These are phyloP conservation scores for Cotesia chilonis DNA, from an alignment of 1,140 invertebrate genomes.

Conservation along the genomic window DNA sequence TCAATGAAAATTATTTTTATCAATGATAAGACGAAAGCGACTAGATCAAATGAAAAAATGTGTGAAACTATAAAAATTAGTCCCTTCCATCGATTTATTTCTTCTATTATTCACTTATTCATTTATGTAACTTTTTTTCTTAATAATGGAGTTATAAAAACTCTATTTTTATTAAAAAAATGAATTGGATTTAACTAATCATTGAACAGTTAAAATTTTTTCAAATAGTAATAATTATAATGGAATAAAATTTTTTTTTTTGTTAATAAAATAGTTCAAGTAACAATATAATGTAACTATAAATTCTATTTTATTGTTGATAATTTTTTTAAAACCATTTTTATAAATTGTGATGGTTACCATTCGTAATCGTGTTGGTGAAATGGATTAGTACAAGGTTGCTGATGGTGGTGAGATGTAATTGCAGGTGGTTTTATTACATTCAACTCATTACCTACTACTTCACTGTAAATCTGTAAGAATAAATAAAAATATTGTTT, in stretches of 20 bases:
- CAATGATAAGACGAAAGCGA: too few relatives aligned
- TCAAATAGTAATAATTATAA: not conserved
- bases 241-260: not conserved
- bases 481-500: not conserved
- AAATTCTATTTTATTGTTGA: not conserved
- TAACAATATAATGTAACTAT: not conserved
- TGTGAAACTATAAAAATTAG: too few relatives aligned
- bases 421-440: slow-evolving; percentile 53
- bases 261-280: not conserved
- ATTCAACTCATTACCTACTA: slow-evolving; percentile 51
- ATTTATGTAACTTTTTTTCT: too few relatives aligned
- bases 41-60: too few relatives aligned
- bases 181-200: too few relatives aligned
- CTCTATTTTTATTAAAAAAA: too few relatives aligned
- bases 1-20: too few relatives aligned
- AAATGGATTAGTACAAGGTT: slow-evolving; percentile 62
- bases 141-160: too few relatives aligned
- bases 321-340: not conserved
- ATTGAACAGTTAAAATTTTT: too few relatives aligned
- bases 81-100: too few relatives aligned
- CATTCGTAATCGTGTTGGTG: slow-evolving; percentile 60
- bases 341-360: slow-evolving; percentile 45
- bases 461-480: slow-evolving; percentile 56
- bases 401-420: slow-evolving; percentile 57
- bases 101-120: too few relatives aligned